Evolutionary conservation across 2,113 vertebrate genomes (phyloP).

Genomic region (Morone saxatilis): DNA sequence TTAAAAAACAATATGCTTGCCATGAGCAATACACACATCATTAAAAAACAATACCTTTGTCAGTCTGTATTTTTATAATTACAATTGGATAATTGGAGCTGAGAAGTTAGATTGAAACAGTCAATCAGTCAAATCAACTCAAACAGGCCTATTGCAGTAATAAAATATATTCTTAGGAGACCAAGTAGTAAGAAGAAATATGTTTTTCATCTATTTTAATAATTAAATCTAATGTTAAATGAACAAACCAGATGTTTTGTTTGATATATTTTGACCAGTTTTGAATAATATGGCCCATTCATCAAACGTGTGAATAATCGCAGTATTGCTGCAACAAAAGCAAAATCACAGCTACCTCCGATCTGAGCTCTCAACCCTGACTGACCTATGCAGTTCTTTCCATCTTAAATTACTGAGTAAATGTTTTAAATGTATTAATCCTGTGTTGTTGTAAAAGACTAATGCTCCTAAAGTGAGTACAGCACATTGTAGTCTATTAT

Average conservation of each 20-base stretch:
- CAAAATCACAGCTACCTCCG: not conserved
- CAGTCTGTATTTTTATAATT: not conserved
- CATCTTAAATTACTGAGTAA: conserved; percentile 21
- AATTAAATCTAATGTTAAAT: conserved; percentile 17
- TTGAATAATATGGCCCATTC: conserved; percentile 9
- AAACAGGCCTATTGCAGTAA: not conserved
- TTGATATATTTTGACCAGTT: not conserved
- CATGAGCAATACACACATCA: conserved; percentile 30
- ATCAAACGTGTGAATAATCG: conserved; percentile 12
- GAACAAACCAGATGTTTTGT: conserved; percentile 1
- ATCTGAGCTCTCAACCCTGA: not conserved
- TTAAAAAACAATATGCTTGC: conserved; percentile 30
- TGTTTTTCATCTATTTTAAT: not conserved
- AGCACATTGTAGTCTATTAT: conserved; percentile 5
- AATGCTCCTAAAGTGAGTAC: conserved; percentile 12
- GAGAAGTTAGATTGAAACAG: not conserved
- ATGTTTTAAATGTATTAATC: conserved; percentile 9
- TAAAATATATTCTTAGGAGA: not conserved
- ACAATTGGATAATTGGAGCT: not conserved
- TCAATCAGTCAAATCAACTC: conserved; percentile 4
- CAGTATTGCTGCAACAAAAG: conserved; percentile 21
- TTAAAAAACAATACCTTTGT: conserved; percentile 30
- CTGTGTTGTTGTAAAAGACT: conserved; percentile 26
- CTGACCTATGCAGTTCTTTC: not conserved
- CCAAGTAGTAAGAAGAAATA: not conserved